Evolutionary conservation across 2,113 vertebrate species (phyloP), one percentile per base, ranked within the genome.

Genomic region (Mastomys coucha): DNA sequence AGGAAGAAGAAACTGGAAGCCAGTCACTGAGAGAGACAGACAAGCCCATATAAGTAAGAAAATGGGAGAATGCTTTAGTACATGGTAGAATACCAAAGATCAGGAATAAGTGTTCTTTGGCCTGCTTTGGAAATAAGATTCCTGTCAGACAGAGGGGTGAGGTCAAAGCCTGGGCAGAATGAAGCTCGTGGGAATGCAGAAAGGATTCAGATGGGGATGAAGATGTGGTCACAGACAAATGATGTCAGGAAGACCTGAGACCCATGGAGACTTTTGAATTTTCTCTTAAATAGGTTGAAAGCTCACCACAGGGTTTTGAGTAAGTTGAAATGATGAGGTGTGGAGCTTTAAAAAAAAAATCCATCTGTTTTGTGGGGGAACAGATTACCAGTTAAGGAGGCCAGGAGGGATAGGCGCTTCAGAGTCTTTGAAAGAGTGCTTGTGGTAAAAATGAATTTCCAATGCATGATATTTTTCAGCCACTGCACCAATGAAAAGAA

Each of bases 21-120:
- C 1, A 51, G 8, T 22, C 3, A 0, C 13, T 1, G 13, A 42
- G 1, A 36, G 72, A 39, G 17, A 0, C 0, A 5, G 33, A 8
- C 6, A 12, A 8, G 12, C 1, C 19, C 56, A 19, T 12, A 65
- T 0, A 45, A 20, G 9, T 0, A 65, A n/a, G 49, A 45, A 49
- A 24, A 49, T 22, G 24, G 65, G 39, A 26, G 12, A 56, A 10
- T 81, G 39, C 33, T 22, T n/a, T 39, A 9, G 8, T 17, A 1
- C 2, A 58, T 6, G 28, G 51, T 17, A 26, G 60, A 28, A 58
- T 73, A 14, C 49, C 6, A 16, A 49, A 63, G 51, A 39, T 8
- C 28, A 4, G 7, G 19, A 22, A 81, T 53, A 84, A 84, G 13
- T 7, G 7, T 12, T 1, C 2, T 73, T 65, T 51, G 26, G 58